Conservation (phyloP, 2,888 invertebrate species). For the Cacoxenus indagator region DNA sequence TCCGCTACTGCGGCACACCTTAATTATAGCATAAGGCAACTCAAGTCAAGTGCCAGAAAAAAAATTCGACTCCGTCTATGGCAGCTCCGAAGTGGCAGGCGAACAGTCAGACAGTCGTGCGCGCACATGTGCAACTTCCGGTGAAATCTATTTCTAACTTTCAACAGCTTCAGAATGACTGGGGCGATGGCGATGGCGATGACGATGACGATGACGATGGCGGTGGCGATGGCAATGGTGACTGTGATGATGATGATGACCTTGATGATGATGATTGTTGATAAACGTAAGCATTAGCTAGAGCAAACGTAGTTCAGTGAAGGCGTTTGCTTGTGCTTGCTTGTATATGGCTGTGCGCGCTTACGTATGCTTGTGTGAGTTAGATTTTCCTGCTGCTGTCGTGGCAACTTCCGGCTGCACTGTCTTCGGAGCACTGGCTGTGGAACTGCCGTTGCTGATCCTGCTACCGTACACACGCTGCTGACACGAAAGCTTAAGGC, state of each 20-base stretch:
- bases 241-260: background rate
- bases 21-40: background rate
- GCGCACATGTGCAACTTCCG: slow-evolving; percentile 67
- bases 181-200: slow-evolving; percentile 41
- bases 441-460: background rate
- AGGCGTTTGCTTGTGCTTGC: background rate
- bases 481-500: slow-evolving; percentile 54
- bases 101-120: slow-evolving; percentile 34
- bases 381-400: slow-evolving; percentile 64
- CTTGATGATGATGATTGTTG: too few species aligned
- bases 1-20: slow-evolving; percentile 27
- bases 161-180: slow-evolving; percentile 50
- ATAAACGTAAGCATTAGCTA: too few species aligned
- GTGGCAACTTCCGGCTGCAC: slow-evolving; percentile 59
- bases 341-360: slow-evolving; percentile 24
- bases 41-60: background rate
- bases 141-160: slow-evolving; percentile 63
- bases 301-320: too few species aligned
- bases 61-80: background rate
- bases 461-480: background rate
- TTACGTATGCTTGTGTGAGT: slow-evolving; percentile 48
- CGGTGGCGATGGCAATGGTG: slow-evolving; percentile 41
- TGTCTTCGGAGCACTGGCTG: slow-evolving; percentile 28
- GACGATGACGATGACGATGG: slow-evolving; percentile 18
- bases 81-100: background rate